Base-by-base conservation (phyloP, 2,113 vertebrate genomes). In the Romanogobio albipinnatus region DNA sequence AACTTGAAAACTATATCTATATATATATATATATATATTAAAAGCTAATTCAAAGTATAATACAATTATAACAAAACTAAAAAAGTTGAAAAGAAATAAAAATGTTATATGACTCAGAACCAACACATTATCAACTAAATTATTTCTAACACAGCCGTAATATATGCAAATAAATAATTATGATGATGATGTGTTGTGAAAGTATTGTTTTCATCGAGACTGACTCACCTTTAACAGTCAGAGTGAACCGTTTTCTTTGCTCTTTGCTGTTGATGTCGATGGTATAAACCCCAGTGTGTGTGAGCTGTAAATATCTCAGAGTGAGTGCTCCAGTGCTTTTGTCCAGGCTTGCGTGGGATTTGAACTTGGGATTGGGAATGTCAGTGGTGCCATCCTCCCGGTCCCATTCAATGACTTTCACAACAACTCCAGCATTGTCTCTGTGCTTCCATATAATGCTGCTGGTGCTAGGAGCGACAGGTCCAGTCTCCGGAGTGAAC, bases 321-420 rank as follows among this genome's bases (percentile, higher is more conserved):
- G 5, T 5, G 24, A 76, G 47, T 29, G 9, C 47, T 53, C 73
- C 73, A 53, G 14, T 76, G 24, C 0, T 29, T 26, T 15, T 19
- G 15, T 76, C 8, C 14, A 76, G 73, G 49, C 47, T 19, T 19
- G 45, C 7, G 45, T 29, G 45, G 45, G 45, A 29, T 29, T 19
- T 53, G 24, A 76, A 76, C 4, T 76, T 76, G 1, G 73, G 0
- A 14, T 53, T 29, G 24, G 47, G 66, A 43, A 70, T 70, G 1
- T 22, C 3, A 68, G 15, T 22, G 17, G 17, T 22, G 1, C 1
- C 64, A 0, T 39, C 64, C 3, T 22, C 64, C 64, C 17, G 33
- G 0, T 68, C 64, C 64, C 53, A 75, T 75, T 75, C 73, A 75
- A 75, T 75, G 73, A 51, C 73, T 13, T 75, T 75, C 45, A 75